phyloP scores from a whole-genome alignment of 2,113 vertebrate species.

The Alectura lathami region DNA sequence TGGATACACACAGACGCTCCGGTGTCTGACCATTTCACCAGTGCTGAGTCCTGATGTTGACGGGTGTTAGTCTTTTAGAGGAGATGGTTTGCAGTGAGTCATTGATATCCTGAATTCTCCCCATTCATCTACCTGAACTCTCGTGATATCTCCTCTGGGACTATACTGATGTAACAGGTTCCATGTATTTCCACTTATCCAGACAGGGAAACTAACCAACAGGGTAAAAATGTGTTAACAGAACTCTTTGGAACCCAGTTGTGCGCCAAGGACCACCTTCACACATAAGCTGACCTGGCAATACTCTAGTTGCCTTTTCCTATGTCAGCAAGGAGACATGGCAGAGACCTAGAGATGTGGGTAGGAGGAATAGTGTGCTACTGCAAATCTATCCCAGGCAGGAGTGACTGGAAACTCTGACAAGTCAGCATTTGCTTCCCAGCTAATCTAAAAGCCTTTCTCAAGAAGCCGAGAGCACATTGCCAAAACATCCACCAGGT shows the following conservation, averaged over 20 bases:
- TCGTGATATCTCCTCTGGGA: background rate
- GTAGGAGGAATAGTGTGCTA: background rate
- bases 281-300: background rate
- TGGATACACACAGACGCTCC: background rate
- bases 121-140: background rate
- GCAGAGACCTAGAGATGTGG: background rate
- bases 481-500: background rate
- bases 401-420: background rate
- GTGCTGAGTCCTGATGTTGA: background rate
- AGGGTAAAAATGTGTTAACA: background rate
- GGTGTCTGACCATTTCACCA: background rate
- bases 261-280: background rate
- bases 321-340: background rate
- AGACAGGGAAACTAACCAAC: background rate
- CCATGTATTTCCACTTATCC: background rate
- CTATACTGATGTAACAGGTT: background rate
- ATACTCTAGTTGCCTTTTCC: background rate
- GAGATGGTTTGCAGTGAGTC: background rate
- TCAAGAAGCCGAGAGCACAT: fast-evolving
- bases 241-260: background rate
- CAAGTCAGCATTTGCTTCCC: background rate
- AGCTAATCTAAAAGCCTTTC: background rate
- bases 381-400: background rate
- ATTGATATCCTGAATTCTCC: background rate
- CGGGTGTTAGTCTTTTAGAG: background rate